Evolutionary conservation across 2,888 invertebrate species (phyloP), one percentile per base, ranked within the genome.

Genomic region (Athalia cordata): DNA sequence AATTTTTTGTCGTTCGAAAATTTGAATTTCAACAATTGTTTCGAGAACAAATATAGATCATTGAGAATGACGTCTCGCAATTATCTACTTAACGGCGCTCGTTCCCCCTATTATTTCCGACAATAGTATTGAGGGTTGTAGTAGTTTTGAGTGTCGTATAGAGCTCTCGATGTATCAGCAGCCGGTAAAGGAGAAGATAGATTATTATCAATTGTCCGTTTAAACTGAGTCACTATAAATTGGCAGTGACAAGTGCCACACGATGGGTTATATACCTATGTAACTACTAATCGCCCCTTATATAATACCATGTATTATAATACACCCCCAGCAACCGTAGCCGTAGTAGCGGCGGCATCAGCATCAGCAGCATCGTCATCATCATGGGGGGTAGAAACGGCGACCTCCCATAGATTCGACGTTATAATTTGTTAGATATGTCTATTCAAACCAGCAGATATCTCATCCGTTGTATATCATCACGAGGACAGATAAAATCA

Each of bases 231-330:
- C 59, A 59, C 59, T 13, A 29, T 29, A 72, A 72, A 72, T 72
- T 72, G 72, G 72, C 72, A 59, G 72, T 72, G 72, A 72, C 72
- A 72, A 72, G 72, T 72, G 72, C 72, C 29, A 45, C 64, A 72
- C 29, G 29, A 29, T 29, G n/a, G n/a, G n/a, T n/a, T n/a, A 29
- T 29, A 29, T 29, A 29, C 29, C 29, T 29, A 29, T 29, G 29
- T 29, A 29, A 29, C 29, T 29, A 29, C 29, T 29, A 29, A 29
- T 29, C 29, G 29, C 29, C 29, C 29, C 29, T 29, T 29, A 29
- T 29, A 59, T 59, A 57, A 47, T 7, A 11, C 68, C 68, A 50
- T 6, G 59, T n/a, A 43, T 7, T 72, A 7, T 4, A 66, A 6
- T 47, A 47, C 9, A 52, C 13, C 59, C 52, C n/a, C 29, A 1